Evolutionary conservation across 2,113 vertebrate genomes (phyloP), one percentile per base, ranked within the genome.

Genomic region (Solea senegalensis): DNA sequence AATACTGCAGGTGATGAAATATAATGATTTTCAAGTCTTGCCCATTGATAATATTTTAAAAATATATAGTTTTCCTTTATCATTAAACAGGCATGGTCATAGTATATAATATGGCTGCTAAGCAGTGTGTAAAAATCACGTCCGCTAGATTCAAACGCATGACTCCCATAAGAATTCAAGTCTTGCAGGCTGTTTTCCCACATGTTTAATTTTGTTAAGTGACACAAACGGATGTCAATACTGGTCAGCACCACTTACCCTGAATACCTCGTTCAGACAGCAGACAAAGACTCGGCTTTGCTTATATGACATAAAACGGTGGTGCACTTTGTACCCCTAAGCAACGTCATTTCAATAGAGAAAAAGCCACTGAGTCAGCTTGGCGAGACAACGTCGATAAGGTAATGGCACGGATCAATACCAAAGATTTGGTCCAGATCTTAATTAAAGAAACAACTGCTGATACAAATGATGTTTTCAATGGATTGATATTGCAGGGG

Each of bases 391-490:
- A 88, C 65, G 88, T 97, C 95, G 82, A 96, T 96, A 95, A 94
- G 91, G 90, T 95, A 96, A 97, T 95, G 94, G 89, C 90, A 92
- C 84, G 74, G 92, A 95, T 97, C 95, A 80, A 96, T 96, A 90
- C 61, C 88, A 95, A 95, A 94, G 95, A 95, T 95, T 94, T 94
- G 88, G 87, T 88, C 91, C 91, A 94, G 92, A 95, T 96, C 95
- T 97, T 96, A 96, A 97, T 97, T 97, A 96, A 96, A 96, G 95
- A 95, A 96, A 96, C 95, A 95, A 94, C 94, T 92, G 94, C 95
- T 96, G 94, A 96, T 96, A 97, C 96, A 97, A 97, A 96, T 96
- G 93, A 94, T 91, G 91, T 95, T 97, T 96, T 93, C 92, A 90
- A 94, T 95, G 92, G 95, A 95, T 94, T 93, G 94, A 95, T 89